These are phyloP conservation scores for Myotis daubentonii DNA, from an alignment of 2,797 vertebrate species.

Conservation along the genomic window DNA sequence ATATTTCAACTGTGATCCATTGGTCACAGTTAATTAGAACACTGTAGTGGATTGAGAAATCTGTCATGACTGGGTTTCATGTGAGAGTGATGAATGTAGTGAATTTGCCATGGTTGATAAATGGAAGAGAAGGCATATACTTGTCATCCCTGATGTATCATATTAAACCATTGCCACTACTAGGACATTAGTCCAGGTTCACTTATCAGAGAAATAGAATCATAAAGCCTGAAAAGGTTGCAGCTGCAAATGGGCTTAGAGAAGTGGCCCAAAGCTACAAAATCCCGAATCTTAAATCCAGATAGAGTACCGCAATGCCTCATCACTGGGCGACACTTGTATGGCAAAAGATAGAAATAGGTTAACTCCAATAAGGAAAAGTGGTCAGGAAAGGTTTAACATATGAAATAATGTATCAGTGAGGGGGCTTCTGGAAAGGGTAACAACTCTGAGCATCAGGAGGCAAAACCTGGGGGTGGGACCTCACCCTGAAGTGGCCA, in stretches of 20 bases:
- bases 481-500: background rate
- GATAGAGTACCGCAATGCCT: background rate
- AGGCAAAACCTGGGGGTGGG: background rate
- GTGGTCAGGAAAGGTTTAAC: background rate
- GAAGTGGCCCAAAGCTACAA: background rate
- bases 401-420: background rate
- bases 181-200: background rate
- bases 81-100: background rate
- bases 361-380: background rate
- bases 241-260: background rate
- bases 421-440: background rate
- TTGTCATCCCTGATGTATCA: background rate
- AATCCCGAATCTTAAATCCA: background rate
- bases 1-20: background rate
- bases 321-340: background rate
- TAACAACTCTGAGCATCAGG: background rate
- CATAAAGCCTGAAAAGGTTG: background rate
- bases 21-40: background rate
- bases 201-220: constrained; percentile 19
- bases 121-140: background rate
- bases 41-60: background rate
- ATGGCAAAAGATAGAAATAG: background rate
- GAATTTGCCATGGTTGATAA: background rate
- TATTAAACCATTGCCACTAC: constrained; percentile 22
- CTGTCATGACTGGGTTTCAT: background rate